Evolutionary conservation across 2,888 invertebrate genomes (phyloP), one percentile per base, ranked within the genome.

Genomic region (Blomia tropicalis): DNA sequence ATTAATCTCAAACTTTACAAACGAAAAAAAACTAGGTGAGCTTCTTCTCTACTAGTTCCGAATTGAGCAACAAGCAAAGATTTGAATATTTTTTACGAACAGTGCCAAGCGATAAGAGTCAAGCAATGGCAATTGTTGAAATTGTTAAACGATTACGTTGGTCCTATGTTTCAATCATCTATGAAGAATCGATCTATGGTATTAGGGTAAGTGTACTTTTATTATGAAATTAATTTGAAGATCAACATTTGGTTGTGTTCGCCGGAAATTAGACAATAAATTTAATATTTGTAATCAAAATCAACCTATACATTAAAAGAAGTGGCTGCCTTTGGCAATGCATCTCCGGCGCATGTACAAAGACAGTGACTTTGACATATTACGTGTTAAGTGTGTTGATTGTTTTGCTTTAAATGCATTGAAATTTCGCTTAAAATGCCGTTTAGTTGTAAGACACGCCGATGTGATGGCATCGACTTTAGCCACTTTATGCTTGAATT

Each of bases 161-260:
- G 92, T 88, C 86, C 66, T 93, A 92, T 75, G 85, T 93, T 23
- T 91, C 91, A 59, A 87, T 93, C 69, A 85, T 93, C 67, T 93
- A 92, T 72, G 92, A 93, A 74, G 92, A 93, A 74, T 90, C 90
- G 64, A 91, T 88, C 76, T 93, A 93, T 71, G 92, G 92, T 5
- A 88, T 90, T 66, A 89, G 90, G 83, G 91, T 66, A 62, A 64
- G 64, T 44, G 11, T 19, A n/a, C n/a, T n/a, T n/a, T n/a, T n/a
- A 47, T 29, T 59, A 27, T 1, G 2, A 4, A 2, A 32, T 62
- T 17, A 4, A 23, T 27, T n/a, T n/a, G n/a, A n/a, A n/a, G n/a
- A n/a, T n/a, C n/a, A n/a, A 25, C 5, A 25, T 47, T 5, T 47
- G 47, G 4, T 5, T 47, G 47, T 47, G 47, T 25, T 4, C 32